Evolutionary conservation across 1,140 invertebrate genomes (phyloP).

Genomic region (Rhyzopertha dominica): DNA sequence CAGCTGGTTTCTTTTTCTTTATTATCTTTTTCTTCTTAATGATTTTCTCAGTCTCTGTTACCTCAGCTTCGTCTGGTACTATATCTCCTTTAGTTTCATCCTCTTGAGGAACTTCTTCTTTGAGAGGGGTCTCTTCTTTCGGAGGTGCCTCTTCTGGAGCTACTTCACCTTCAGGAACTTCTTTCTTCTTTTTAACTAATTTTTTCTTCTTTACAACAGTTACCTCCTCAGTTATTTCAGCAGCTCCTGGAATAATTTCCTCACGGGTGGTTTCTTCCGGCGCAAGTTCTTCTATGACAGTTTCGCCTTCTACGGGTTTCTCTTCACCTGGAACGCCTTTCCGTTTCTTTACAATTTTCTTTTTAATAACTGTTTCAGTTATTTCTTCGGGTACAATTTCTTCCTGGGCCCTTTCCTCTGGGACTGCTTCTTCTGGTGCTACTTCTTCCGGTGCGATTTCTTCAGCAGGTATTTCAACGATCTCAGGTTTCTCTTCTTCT

Average conservation of each 20-base stretch:
- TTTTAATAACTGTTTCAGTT: slow-evolving; percentile 34
- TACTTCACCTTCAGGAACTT: slow-evolving; percentile 23
- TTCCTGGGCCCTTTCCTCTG: slow-evolving; percentile 21
- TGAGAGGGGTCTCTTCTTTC: slow-evolving; percentile 36
- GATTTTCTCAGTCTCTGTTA: slow-evolving; percentile 30
- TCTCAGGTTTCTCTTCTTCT: slow-evolving; percentile 16
- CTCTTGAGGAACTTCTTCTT: slow-evolving; percentile 36
- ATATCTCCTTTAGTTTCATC: slow-evolving; percentile 41
- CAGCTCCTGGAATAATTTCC: slow-evolving; percentile 38
- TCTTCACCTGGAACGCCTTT: slow-evolving; percentile 42
- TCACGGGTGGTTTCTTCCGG: slow-evolving; percentile 31
- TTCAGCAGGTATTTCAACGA: slow-evolving; percentile 26
- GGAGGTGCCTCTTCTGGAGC: slow-evolving; percentile 39
- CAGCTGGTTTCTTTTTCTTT: slow-evolving; percentile 14
- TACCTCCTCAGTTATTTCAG: slow-evolving; percentile 24
- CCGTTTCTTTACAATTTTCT: slow-evolving; percentile 37
- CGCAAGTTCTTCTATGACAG: slow-evolving; percentile 44
- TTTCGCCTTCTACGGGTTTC: too few species aligned
- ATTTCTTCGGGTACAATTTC: slow-evolving; percentile 29
- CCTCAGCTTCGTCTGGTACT: too few species aligned
- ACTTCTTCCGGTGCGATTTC: slow-evolving; percentile 24
- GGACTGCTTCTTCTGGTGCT: slow-evolving; percentile 28
- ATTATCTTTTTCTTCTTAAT: too few species aligned
- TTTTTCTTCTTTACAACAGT: slow-evolving; percentile 15
- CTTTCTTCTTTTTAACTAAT: slow-evolving; percentile 13